phyloP scores from a whole-genome alignment of 2,113 vertebrate species.

The Prionailurus bengalensis region DNA sequence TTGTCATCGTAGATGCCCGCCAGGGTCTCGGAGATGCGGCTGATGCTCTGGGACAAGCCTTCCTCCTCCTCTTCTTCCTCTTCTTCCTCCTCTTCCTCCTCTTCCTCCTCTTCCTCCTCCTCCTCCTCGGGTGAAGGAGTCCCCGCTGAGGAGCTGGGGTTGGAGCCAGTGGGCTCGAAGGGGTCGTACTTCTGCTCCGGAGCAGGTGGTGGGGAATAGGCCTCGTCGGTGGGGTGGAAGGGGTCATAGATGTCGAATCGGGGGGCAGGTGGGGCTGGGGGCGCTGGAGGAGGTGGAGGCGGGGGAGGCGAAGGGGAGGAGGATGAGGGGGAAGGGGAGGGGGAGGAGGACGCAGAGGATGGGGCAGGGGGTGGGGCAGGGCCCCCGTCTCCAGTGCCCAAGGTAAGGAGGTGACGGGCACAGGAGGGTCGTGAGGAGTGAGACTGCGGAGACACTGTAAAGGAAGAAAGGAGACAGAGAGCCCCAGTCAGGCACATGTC shows the following conservation, averaged over 20 bases:
- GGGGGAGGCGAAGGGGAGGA: slow-evolving; percentile 87
- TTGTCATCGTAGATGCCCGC: slow-evolving; percentile 89
- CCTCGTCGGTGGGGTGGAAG: slow-evolving; percentile 93
- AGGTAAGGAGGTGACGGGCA: slow-evolving; percentile 79
- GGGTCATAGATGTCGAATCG: slow-evolving; percentile 92
- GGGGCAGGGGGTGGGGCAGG: slow-evolving; percentile 84
- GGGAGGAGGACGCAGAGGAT: slow-evolving; percentile 88
- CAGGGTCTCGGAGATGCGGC: slow-evolving; percentile 87
- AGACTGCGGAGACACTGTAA: slow-evolving; percentile 77
- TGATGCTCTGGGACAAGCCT: slow-evolving; percentile 85
- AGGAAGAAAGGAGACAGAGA: background rate
- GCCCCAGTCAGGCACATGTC: accelerated
- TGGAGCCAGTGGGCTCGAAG: slow-evolving; percentile 95
- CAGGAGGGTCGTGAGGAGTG: slow-evolving; percentile 65
- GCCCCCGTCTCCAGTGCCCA: slow-evolving; percentile 86
- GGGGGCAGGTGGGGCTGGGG: slow-evolving; percentile 70
- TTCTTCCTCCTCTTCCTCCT: slow-evolving; percentile 67
- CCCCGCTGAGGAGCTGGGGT: slow-evolving; percentile 86
- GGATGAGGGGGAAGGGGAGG: slow-evolving; percentile 90
- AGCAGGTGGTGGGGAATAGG: slow-evolving; percentile 83
- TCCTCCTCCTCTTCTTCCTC: slow-evolving; percentile 83
- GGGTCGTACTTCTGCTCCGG: slow-evolving; percentile 95
- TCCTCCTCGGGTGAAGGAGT: slow-evolving; percentile 86
- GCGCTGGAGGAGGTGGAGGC: slow-evolving; percentile 84
- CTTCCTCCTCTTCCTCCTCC: slow-evolving; percentile 81